Conservation (phyloP, 2,797 vertebrate species). For the Phoebastria nigripes region DNA sequence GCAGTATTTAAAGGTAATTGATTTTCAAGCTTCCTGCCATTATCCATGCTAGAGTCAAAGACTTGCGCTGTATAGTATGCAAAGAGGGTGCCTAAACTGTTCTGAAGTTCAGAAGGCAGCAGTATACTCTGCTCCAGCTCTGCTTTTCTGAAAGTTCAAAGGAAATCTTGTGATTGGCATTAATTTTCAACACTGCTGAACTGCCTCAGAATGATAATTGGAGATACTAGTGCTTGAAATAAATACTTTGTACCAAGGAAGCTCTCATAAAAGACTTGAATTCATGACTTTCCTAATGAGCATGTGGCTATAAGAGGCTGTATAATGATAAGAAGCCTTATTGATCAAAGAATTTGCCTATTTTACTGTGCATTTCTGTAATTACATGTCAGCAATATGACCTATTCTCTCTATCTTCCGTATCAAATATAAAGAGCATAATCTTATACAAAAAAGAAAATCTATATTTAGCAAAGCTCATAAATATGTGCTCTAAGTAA, state of each 20-base stretch:
- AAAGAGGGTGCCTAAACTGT: neutral
- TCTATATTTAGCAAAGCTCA: neutral
- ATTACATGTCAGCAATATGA: neutral
- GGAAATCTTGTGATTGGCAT: neutral
- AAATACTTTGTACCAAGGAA: conserved; percentile 12
- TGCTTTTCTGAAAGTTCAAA: conserved; percentile 32
- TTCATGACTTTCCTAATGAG: conserved; percentile 2
- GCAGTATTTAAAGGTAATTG: conserved; percentile 9
- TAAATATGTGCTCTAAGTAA: neutral
- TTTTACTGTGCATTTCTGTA: neutral
- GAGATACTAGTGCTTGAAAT: conserved; percentile 1
- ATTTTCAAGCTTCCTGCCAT: conserved; percentile 46
- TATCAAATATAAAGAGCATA: neutral
- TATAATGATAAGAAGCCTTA: neutral
- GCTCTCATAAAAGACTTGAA: conserved; percentile 12
- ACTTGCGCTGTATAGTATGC: neutral
- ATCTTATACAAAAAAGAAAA: neutral
- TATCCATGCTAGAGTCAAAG: neutral
- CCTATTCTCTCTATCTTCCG: neutral
- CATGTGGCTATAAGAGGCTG: neutral
- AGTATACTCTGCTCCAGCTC: neutral
- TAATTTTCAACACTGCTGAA: conserved; percentile 35
- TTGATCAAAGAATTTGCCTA: conserved; percentile 10
- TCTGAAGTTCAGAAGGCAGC: neutral
- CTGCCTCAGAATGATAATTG: conserved; percentile 18